These are phyloP conservation scores for Crocidura indochinensis DNA, from an alignment of 2,797 vertebrate genomes.

Conservation along the genomic window DNA sequence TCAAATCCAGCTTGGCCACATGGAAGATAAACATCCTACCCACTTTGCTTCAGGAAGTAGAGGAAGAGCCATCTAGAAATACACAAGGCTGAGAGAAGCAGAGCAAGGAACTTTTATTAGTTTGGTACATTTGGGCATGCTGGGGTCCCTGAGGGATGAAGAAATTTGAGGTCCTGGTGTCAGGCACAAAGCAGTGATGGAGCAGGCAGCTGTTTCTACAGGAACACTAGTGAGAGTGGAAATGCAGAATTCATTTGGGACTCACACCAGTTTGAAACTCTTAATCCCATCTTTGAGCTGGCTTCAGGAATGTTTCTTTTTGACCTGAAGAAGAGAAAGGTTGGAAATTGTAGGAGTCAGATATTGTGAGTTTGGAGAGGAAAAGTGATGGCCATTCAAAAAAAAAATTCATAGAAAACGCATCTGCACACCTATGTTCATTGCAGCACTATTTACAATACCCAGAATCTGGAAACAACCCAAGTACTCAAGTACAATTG, in stretches of 20 bases:
- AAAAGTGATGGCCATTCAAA: neutral
- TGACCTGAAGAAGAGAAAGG: slow-evolving; percentile 66
- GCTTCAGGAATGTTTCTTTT: slow-evolving; percentile 76
- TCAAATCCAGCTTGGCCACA: too few relatives aligned
- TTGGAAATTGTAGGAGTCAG: neutral
- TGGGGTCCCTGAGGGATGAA: neutral
- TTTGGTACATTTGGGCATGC: neutral
- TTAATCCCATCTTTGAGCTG: neutral
- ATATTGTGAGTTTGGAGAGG: neutral
- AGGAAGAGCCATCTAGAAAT: neutral
- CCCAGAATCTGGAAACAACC: too few relatives aligned
- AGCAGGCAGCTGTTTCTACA: neutral
- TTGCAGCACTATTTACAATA: too few relatives aligned
- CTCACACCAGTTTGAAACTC: rapidly evolving
- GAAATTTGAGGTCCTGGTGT: neutral
- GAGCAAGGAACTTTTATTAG: slow-evolving; percentile 72
- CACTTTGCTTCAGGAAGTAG: neutral
- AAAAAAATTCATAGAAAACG: too few relatives aligned
- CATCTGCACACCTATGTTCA: too few relatives aligned
- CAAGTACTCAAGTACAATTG: too few relatives aligned
- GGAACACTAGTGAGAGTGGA: neutral
- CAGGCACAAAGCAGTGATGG: neutral
- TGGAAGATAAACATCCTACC: too few relatives aligned
- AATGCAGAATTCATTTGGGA: neutral
- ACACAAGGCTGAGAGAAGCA: neutral